These are phyloP conservation scores for Scaptomyza reducta DNA, from an alignment of 2,888 invertebrate species.

Conservation along the genomic window DNA sequence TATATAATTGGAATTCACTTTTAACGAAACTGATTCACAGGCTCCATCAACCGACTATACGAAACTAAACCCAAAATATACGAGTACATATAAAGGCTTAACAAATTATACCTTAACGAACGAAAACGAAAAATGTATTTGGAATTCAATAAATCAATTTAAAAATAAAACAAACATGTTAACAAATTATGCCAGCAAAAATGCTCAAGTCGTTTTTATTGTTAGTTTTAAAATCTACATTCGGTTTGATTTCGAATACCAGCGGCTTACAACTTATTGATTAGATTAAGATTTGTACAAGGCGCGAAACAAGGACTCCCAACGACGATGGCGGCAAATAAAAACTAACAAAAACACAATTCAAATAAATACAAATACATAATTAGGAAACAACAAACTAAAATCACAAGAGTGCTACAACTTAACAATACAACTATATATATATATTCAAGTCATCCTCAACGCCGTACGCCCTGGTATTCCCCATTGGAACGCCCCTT, in stretches of 20 bases:
- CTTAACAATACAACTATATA: constrained; percentile 13
- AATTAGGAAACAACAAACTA: constrained; percentile 73
- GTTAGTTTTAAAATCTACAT: neutral
- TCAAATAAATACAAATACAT: constrained; percentile 64
- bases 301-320: constrained; percentile 42
- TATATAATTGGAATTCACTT: constrained; percentile 13
- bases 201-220: constrained; percentile 12
- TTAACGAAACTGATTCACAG: constrained; percentile 20
- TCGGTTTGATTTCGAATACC: constrained; percentile 18
- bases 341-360: constrained; percentile 52
- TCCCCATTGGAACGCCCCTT: constrained; percentile 85
- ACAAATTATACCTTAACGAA: constrained; percentile 69
- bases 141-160: constrained; percentile 68
- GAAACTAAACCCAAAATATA: constrained; percentile 51
- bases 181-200: constrained; percentile 65
- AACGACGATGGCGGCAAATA: constrained; percentile 59
- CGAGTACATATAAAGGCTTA: constrained; percentile 56
- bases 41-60: constrained; percentile 42
- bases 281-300: constrained; percentile 74
- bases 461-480: constrained; percentile 81
- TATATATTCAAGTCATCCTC: constrained; percentile 5
- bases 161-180: constrained; percentile 68
- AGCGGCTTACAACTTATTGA: constrained; percentile 64
- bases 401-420: constrained; percentile 71
- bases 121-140: constrained; percentile 70